These are phyloP conservation scores for Pocillopora verrucosa DNA, from an alignment of 64 coral and sea anemone species.

Conservation along the genomic window DNA sequence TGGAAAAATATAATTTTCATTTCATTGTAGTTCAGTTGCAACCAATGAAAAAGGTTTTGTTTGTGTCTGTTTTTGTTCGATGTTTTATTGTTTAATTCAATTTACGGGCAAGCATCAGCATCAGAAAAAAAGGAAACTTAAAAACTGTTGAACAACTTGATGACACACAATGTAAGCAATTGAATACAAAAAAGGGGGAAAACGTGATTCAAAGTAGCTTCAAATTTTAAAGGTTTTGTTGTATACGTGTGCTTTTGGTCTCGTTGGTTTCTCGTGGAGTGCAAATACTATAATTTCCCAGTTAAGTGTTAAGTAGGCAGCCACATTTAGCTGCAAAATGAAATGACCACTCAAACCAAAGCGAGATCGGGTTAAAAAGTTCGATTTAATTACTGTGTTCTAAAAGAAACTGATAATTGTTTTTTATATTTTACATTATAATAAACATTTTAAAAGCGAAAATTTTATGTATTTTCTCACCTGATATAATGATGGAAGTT, in stretches of 20 bases:
- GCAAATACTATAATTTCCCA: background rate
- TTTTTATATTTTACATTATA: background rate
- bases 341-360: background rate
- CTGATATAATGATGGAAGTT: background rate
- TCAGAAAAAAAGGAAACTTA: too few relatives aligned
- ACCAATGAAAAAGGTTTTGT: too few relatives aligned
- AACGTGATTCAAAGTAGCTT: background rate
- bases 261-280: background rate
- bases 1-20: too few relatives aligned
- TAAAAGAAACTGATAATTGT: conserved; percentile 1
- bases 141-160: too few relatives aligned
- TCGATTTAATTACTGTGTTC: background rate
- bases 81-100: too few relatives aligned
- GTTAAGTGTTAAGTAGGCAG: background rate
- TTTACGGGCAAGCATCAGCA: too few relatives aligned
- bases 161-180: too few relatives aligned
- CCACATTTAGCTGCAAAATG: background rate
- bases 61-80: too few relatives aligned
- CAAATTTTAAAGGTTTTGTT: background rate
- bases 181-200: too few relatives aligned
- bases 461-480: background rate
- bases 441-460: background rate
- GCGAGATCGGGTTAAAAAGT: too few relatives aligned
- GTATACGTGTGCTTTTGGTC: background rate
- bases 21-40: too few relatives aligned